Evolutionary conservation across 1,140 invertebrate species (phyloP).

Genomic region (Pollicipes pollicipes): DNA sequence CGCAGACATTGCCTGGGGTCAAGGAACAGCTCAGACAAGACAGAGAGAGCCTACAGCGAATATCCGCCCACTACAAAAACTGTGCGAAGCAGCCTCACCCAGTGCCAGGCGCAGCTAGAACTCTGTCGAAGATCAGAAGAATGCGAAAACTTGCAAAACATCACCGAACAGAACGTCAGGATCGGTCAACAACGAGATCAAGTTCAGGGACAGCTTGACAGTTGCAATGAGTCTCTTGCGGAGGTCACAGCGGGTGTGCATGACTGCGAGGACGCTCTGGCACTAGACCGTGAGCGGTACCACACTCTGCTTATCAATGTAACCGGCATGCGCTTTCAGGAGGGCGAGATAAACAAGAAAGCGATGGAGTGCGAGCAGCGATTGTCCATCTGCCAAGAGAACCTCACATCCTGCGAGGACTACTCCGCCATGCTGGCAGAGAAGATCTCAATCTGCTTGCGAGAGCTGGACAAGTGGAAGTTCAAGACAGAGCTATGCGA

Average conservation of each 20-base stretch:
- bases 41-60: neutral
- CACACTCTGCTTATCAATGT: neutral
- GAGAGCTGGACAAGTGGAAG: neutral
- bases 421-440: neutral
- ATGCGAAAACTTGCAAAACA: neutral
- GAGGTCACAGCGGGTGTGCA: neutral
- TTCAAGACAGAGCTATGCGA: neutral
- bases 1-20: neutral
- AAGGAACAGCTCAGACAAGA: neutral
- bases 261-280: neutral
- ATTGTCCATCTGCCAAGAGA: neutral
- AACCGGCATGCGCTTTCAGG: neutral
- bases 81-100: neutral
- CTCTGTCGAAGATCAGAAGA: neutral
- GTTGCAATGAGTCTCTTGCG: neutral
- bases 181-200: neutral
- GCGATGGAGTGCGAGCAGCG: neutral
- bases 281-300: neutral
- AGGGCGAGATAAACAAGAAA: neutral
- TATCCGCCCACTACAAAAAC: neutral
- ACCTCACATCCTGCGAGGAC: neutral
- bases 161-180: neutral
- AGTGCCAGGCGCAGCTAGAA: neutral
- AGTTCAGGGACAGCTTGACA: neutral
- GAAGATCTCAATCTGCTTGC: neutral